A percentile compares a stretch with the other conserved stretches of the same genome.
phyloP scores from a whole-genome alignment of 1,140 invertebrate genomes.

The Atta colombica region DNA sequence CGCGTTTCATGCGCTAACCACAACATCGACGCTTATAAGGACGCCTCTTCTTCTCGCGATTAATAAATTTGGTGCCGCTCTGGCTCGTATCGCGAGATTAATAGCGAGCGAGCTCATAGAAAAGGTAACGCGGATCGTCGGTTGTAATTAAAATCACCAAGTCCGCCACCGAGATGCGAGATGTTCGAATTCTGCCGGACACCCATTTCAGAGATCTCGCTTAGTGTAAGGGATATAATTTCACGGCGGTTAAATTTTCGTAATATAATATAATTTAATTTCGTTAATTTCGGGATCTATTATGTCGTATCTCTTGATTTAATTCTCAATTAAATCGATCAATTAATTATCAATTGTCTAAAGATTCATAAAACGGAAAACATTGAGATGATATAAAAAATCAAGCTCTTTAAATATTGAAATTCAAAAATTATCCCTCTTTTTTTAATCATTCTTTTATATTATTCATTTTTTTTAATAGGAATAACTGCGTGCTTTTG shows the following conservation, averaged over 20 bases:
- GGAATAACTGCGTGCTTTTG: neutral
- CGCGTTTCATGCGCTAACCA: constrained; percentile 42
- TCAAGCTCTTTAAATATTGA: neutral
- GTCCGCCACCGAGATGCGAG: neutral
- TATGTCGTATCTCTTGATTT: neutral
- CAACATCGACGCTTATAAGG: constrained; percentile 51
- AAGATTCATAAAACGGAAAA: neutral
- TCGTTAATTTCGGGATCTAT: neutral
- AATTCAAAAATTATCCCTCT: neutral
- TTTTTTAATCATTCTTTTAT: neutral
- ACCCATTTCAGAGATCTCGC: neutral
- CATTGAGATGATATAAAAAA: neutral
- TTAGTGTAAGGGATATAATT: constrained; percentile 20
- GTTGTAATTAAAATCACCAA: constrained; percentile 41
- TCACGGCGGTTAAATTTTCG: constrained; percentile 2
- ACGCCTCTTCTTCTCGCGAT: constrained; percentile 33
- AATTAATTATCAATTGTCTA: no score
- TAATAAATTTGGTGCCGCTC: constrained; percentile 51
- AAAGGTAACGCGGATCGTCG: constrained; percentile 14
- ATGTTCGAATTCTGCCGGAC: constrained; percentile 3
- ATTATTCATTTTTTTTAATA: constrained; percentile 17
- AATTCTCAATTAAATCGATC: neutral
- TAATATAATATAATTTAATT: constrained; percentile 10
- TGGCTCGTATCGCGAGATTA: constrained; percentile 44
- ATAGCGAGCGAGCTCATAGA: constrained; percentile 40